phyloP scores from a whole-genome alignment of 2,797 vertebrate genomes.

The Podargus strigoides region DNA sequence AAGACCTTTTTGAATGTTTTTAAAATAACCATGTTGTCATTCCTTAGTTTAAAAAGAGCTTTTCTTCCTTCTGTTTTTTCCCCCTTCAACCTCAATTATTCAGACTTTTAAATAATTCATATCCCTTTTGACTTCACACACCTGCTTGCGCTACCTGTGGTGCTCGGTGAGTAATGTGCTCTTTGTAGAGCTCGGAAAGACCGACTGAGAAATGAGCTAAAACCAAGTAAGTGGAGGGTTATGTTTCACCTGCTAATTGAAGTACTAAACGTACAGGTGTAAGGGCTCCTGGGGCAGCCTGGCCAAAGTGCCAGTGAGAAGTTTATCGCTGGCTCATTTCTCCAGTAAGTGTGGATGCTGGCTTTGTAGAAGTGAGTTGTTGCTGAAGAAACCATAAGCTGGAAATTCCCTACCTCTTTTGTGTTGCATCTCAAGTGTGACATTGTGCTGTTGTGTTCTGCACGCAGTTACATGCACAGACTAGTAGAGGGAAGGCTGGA shows the following conservation, averaged over 20 bases:
- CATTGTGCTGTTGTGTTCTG: not conserved
- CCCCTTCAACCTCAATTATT: constrained; percentile 17
- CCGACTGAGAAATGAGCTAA: constrained; percentile 43
- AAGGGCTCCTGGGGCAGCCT: not conserved
- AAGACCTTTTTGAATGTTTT: constrained; percentile 1
- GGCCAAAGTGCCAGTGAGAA: not conserved
- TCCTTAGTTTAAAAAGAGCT: constrained; percentile 2
- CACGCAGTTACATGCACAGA: not conserved
- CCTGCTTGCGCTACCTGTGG: constrained; percentile 27
- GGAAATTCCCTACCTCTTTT: not conserved
- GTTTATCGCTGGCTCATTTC: not conserved
- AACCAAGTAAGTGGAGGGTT: not conserved
- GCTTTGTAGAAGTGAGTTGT: not conserved
- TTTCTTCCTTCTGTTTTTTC: not conserved
- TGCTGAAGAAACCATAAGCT: not conserved
- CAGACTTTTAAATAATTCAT: constrained; percentile 52
- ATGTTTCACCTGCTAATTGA: constrained; percentile 20
- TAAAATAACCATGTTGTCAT: constrained; percentile 22
- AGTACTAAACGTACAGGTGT: not conserved
- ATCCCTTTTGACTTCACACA: constrained; percentile 24
- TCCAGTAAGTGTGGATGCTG: not conserved
- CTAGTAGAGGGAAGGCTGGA: not conserved
- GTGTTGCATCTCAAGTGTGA: not conserved
- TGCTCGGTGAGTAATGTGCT: constrained; percentile 28
- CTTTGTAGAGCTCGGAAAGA: constrained; percentile 37